phyloP scores from a whole-genome alignment of 1,140 invertebrate species.

The Lethocerus indicus region DNA sequence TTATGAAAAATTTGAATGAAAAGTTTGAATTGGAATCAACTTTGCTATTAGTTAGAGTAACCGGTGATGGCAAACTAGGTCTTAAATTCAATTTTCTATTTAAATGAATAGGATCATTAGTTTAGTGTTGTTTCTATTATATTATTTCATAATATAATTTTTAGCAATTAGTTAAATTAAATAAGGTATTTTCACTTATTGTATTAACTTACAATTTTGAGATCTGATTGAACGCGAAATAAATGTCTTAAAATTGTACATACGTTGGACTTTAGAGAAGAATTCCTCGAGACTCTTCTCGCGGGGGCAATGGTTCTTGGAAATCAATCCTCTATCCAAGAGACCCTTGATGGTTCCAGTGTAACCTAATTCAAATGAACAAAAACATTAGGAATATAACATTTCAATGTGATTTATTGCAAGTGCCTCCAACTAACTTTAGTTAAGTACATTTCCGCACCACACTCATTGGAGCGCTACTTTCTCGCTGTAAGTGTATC shows the following conservation, averaged over 20 bases:
- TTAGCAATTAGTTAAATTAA: constrained; percentile 20
- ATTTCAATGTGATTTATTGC: no score
- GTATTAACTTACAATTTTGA: constrained; percentile 25
- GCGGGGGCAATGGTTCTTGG: constrained; percentile 25
- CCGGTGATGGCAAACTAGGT: no score
- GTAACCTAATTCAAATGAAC: constrained; percentile 33
- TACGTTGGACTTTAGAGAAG: constrained; percentile 25
- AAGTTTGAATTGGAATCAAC: background rate
- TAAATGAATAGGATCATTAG: background rate
- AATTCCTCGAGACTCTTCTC: constrained; percentile 28
- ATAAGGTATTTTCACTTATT: no score
- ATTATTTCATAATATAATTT: background rate
- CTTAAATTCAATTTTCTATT: background rate
- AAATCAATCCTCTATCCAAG: constrained; percentile 27
- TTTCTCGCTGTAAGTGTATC: background rate
- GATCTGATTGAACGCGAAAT: constrained; percentile 6
- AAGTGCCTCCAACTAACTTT: background rate
- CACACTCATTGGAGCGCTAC: background rate
- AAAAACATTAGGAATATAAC: background rate
- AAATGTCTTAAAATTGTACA: constrained; percentile 8
- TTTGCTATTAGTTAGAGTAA: no score
- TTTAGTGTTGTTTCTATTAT: background rate
- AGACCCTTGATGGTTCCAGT: constrained; percentile 30
- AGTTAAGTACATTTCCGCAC: background rate
- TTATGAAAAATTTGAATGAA: background rate